These are phyloP conservation scores for Camponotus floridanus DNA, from an alignment of 1,140 invertebrate genomes.

Conservation along the genomic window DNA sequence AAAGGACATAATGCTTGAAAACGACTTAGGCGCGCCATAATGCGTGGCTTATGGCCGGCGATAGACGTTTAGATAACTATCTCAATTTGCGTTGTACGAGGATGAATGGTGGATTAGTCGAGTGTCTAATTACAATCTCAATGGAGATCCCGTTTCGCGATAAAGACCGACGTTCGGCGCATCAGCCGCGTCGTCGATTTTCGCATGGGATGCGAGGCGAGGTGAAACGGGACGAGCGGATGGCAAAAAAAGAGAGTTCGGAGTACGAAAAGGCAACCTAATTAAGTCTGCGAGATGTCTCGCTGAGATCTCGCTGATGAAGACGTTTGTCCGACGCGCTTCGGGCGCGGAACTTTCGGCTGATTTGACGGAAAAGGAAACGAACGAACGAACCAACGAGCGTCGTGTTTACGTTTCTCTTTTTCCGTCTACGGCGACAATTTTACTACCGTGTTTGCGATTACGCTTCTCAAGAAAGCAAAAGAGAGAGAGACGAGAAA, in stretches of 20 bases:
- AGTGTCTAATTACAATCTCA: slow-evolving; percentile 68
- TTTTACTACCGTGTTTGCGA: slow-evolving; percentile 53
- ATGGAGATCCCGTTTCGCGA: slow-evolving; percentile 64
- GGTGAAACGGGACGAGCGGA: not conserved
- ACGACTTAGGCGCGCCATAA: slow-evolving; percentile 25
- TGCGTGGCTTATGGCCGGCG: slow-evolving; percentile 55
- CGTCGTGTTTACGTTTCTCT: slow-evolving; percentile 14
- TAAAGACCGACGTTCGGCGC: slow-evolving; percentile 35
- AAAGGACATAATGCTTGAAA: slow-evolving; percentile 31
- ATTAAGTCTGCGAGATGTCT: slow-evolving; percentile 74
- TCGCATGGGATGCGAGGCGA: not conserved
- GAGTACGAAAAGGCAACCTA: slow-evolving; percentile 56
- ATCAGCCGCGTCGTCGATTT: slow-evolving; percentile 7
- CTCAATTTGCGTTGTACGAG: slow-evolving; percentile 62
- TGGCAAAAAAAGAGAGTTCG: slow-evolving; percentile 51
- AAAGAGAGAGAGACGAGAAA: not conserved
- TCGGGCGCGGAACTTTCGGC: slow-evolving; percentile 62
- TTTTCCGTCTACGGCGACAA: slow-evolving; percentile 26
- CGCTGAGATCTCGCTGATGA: slow-evolving; percentile 74
- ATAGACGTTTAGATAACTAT: slow-evolving; percentile 73
- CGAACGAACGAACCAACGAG: slow-evolving; percentile 35
- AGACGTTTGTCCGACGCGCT: slow-evolving; percentile 71
- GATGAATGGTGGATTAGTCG: slow-evolving; percentile 53
- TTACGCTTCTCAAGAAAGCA: slow-evolving; percentile 14
- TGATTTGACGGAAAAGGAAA: slow-evolving; percentile 50